phyloP scores from a whole-genome alignment of 1,140 invertebrate species.

The Saccostrea cuccullata region DNA sequence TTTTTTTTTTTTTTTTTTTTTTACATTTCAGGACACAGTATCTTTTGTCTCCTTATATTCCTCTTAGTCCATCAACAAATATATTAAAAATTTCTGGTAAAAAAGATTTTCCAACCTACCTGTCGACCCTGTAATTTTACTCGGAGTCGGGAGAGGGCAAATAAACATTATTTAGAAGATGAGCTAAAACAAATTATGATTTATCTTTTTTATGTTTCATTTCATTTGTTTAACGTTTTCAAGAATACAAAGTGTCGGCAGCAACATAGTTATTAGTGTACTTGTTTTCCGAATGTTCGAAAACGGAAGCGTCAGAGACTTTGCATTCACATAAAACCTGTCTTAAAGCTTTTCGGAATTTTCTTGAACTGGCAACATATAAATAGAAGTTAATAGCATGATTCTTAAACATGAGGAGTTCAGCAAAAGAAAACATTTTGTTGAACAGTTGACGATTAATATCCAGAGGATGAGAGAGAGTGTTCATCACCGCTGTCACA shows the following conservation, averaged over 20 bases:
- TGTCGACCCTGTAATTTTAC: no score
- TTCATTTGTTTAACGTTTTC: background rate
- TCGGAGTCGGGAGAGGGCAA: no score
- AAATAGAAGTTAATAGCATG: constrained; percentile 79
- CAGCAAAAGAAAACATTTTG: constrained; percentile 67
- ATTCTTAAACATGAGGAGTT: constrained; percentile 78
- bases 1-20: no score
- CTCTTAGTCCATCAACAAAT: no score
- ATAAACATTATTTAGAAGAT: no score
- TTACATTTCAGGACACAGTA: no score
- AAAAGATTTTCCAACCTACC: no score
- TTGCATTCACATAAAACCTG: constrained; percentile 1
- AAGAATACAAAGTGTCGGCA: background rate
- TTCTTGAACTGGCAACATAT: constrained; percentile 76
- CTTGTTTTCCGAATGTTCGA: background rate
- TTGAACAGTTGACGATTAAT: constrained; percentile 60
- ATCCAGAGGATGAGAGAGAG: constrained; percentile 29
- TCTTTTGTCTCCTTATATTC: no score
- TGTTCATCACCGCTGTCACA: constrained; percentile 44
- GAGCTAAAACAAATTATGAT: no score
- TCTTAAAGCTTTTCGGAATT: constrained; percentile 69
- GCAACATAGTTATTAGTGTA: background rate
- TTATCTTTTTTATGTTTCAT: no score
- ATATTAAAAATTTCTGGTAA: no score
- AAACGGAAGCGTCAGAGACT: background rate